Evolutionary conservation across 2,113 vertebrate genomes (phyloP).

Genomic region (Gorsachius goisagi): DNA sequence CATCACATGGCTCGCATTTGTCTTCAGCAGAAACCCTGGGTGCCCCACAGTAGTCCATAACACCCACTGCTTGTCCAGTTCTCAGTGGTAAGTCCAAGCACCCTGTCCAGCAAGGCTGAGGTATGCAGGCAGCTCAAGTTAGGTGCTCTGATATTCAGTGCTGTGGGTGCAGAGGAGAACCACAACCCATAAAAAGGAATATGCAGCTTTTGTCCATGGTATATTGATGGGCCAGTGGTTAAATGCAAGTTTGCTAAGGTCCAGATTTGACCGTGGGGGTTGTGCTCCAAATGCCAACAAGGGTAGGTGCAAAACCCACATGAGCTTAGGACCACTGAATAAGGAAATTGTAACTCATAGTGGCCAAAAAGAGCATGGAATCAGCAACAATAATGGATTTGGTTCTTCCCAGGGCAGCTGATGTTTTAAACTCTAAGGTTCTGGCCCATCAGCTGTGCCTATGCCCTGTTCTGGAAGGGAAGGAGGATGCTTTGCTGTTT

Average conservation of each 20-base stretch:
- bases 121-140: background rate
- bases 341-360: background rate
- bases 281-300: background rate
- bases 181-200: fast-evolving
- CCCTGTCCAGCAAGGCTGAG: background rate
- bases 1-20: fast-evolving
- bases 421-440: background rate
- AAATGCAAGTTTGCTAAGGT: background rate
- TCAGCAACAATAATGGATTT: background rate
- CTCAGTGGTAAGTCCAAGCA: background rate
- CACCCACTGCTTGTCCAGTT: background rate
- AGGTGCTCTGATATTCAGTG: too few relatives aligned
- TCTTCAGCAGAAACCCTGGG: background rate
- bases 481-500: background rate
- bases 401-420: background rate
- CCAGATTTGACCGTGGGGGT: fast-evolving
- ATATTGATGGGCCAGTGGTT: background rate
- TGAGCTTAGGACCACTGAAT: background rate
- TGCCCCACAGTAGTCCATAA: background rate
- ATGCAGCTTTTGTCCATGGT: background rate
- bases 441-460: background rate
- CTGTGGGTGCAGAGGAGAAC: background rate
- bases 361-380: background rate
- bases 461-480: background rate
- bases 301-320: background rate